Evolutionary conservation across 2,888 invertebrate species (phyloP).

Genomic region (Acrocera orbiculus): DNA sequence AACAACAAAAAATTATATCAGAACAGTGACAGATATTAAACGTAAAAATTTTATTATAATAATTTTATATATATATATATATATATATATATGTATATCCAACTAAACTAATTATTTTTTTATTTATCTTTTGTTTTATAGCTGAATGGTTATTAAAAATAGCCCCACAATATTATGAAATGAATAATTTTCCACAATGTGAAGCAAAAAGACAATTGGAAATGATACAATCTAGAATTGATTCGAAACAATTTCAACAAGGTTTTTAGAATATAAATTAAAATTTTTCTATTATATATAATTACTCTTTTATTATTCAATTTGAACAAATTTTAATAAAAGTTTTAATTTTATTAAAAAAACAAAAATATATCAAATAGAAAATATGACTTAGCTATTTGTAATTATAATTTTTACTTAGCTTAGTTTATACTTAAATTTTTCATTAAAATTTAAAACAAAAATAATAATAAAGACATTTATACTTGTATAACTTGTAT

Average conservation of each 20-base stretch:
- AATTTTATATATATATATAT: neutral
- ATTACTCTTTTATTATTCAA: neutral
- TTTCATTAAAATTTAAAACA: no score
- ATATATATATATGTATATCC: neutral
- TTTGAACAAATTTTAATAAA: neutral
- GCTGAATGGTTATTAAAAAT: constrained; percentile 89
- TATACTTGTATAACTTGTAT: no score
- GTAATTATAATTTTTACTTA: no score
- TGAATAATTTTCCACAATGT: constrained; percentile 94
- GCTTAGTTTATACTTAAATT: no score
- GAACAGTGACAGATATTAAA: constrained; percentile 97
- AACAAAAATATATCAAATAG: no score
- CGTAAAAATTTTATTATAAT: constrained; percentile 49
- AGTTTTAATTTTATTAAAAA: no score
- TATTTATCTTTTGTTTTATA: constrained; percentile 24
- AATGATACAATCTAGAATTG: constrained; percentile 67
- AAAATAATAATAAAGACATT: no score
- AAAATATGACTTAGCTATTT: no score
- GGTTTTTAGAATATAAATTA: constrained; percentile 56
- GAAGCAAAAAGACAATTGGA: constrained; percentile 90
- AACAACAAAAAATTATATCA: constrained; percentile 98
- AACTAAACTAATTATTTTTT: neutral
- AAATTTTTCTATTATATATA: neutral
- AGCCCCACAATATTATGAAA: constrained; percentile 96
- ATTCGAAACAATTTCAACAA: constrained; percentile 74